Evolutionary conservation across 2,888 invertebrate species (phyloP).

Genomic region (Agonopterix alstromeriana): DNA sequence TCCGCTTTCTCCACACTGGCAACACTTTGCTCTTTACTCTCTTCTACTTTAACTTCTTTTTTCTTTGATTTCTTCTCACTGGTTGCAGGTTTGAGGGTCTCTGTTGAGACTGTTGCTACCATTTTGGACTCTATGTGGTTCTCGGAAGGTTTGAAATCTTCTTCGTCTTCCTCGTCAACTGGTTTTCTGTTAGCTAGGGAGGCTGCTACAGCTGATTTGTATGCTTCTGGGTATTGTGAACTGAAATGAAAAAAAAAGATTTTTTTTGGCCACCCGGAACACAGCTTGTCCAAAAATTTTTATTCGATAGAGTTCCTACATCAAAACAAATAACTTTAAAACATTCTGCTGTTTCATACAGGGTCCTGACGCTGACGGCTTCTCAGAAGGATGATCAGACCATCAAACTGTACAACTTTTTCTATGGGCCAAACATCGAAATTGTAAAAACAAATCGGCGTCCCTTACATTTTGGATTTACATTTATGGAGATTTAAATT

Average conservation of each 20-base stretch:
- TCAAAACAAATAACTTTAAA: too few relatives aligned
- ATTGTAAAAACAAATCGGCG: too few relatives aligned
- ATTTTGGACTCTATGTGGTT: conserved; percentile 51
- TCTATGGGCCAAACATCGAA: too few relatives aligned
- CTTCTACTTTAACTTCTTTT: conserved; percentile 29
- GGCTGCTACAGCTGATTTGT: conserved; percentile 76
- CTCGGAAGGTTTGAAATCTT: conserved; percentile 42
- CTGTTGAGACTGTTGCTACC: conserved; percentile 65
- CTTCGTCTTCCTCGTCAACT: conserved; percentile 54
- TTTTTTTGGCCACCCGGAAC: too few relatives aligned
- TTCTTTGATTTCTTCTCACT: conserved; percentile 47
- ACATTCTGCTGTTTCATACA: too few relatives aligned
- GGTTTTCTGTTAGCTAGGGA: conserved; percentile 63
- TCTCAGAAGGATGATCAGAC: too few relatives aligned
- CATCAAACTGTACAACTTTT: too few relatives aligned
- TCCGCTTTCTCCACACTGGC: conserved; percentile 23
- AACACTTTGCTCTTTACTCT: conserved; percentile 47
- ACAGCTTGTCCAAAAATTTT: too few relatives aligned
- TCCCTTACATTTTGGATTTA: too few relatives aligned
- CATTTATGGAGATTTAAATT: too few relatives aligned
- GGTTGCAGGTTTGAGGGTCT: conserved; percentile 61
- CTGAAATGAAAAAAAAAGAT: conserved; percentile 33
- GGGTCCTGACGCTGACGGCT: too few relatives aligned
- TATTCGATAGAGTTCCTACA: too few relatives aligned
- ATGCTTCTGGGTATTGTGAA: conserved; percentile 81